Percentiles rank a stretch among this genome's conserved stretches.
Evolutionary conservation across 2,797 vertebrate genomes (phyloP).

Genomic region (Oophaga sylvatica): DNA sequence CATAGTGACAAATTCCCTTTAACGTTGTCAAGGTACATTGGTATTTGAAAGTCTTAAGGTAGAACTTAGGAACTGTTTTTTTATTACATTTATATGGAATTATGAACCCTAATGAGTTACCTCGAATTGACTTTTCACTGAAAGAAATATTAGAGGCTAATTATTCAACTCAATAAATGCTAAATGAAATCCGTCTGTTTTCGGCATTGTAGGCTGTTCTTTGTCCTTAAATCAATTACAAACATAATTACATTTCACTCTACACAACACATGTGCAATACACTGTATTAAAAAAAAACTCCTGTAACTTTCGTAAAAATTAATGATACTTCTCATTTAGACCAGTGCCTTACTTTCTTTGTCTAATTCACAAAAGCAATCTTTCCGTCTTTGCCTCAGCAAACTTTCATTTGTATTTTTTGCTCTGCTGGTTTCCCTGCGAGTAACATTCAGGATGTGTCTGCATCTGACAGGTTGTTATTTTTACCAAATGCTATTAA

Average conservation of each 20-base stretch:
- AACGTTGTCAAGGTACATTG: background rate
- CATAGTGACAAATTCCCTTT: too few species aligned
- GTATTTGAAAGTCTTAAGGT: background rate
- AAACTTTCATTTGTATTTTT: slow-evolving; percentile 54
- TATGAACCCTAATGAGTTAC: background rate
- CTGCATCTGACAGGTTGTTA: slow-evolving; percentile 57
- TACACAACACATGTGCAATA: background rate
- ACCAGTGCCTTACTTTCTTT: slow-evolving; percentile 21
- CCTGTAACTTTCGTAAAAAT: background rate
- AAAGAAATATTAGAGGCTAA: slow-evolving; percentile 7
- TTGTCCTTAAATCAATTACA: slow-evolving; percentile 17
- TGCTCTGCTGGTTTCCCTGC: slow-evolving; percentile 44
- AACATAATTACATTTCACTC: slow-evolving; percentile 22
- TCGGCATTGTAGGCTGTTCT: background rate
- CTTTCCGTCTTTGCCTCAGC: slow-evolving; percentile 48
- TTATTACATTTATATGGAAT: background rate
- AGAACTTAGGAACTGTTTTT: background rate
- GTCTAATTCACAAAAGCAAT: slow-evolving; percentile 52
- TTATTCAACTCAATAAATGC: slow-evolving; percentile 12
- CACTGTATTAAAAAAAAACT: background rate
- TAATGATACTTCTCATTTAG: slow-evolving; percentile 9
- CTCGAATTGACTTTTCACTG: slow-evolving; percentile 1
- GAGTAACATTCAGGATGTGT: slow-evolving; percentile 54
- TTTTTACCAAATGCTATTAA: slow-evolving; percentile 59
- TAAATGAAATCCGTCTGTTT: background rate